Conservation (phyloP, 2,113 vertebrate species). For the Mesocricetus auratus region DNA sequence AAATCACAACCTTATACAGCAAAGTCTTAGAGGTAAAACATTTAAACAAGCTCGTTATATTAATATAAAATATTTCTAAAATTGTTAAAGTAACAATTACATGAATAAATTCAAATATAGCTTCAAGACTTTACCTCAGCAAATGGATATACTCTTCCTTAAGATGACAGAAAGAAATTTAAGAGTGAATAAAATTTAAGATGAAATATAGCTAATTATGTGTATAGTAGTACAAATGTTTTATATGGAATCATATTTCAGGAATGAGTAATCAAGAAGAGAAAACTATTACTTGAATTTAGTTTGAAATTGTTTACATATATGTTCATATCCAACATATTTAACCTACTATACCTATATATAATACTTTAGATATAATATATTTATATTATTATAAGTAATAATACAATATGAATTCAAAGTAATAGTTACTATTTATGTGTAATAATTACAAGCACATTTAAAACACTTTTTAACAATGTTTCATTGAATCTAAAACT, state of each 20-base stretch:
- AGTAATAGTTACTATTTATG: neutral
- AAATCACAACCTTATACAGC: neutral
- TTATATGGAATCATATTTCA: neutral
- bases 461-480: slow-evolving; percentile 2
- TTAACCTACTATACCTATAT: neutral
- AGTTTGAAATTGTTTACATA: slow-evolving; percentile 24
- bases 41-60: neutral
- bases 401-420: neutral
- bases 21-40: slow-evolving; percentile 29
- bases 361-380: neutral
- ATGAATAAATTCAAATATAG: slow-evolving; percentile 25
- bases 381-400: neutral
- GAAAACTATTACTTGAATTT: neutral
- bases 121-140: neutral
- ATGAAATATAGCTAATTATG: neutral
- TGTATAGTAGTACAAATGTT: neutral
- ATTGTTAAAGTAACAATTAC: neutral
- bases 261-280: slow-evolving; percentile 6
- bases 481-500: slow-evolving; percentile 8
- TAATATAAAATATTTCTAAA: slow-evolving; percentile 55
- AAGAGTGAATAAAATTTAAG: slow-evolving; percentile 44
- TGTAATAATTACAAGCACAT: neutral
- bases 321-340: slow-evolving; percentile 3
- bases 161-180: slow-evolving; percentile 12
- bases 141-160: neutral